phyloP scores from a whole-genome alignment of 2,113 vertebrate species.

The Lepus americanus region DNA sequence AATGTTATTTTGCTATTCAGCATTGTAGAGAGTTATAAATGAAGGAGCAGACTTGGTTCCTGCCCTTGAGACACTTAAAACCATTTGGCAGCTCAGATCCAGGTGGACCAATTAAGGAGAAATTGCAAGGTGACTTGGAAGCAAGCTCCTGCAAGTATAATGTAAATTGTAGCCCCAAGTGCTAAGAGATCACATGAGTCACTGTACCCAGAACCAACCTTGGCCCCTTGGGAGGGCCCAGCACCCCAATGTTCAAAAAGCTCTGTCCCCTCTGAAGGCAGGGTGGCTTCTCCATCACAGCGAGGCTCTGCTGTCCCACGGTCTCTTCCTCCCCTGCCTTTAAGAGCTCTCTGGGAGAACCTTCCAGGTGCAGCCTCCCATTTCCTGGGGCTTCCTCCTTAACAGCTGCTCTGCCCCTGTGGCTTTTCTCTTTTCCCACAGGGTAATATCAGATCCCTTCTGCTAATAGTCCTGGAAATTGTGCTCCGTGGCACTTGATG shows the following conservation, averaged over 20 bases:
- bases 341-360: background rate
- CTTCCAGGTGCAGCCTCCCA: background rate
- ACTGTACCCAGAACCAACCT: no score
- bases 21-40: background rate
- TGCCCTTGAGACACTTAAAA: slow-evolving; percentile 44
- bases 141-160: background rate
- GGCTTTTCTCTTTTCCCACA: background rate
- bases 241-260: background rate
- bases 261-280: background rate
- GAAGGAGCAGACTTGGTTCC: background rate
- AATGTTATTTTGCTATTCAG: background rate
- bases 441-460: background rate
- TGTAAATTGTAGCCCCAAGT: background rate
- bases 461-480: background rate
- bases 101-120: slow-evolving; percentile 54
- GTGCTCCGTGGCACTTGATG: background rate
- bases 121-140: background rate
- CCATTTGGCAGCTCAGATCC: slow-evolving; percentile 17
- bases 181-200: background rate
- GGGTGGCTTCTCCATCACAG: background rate
- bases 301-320: rapidly evolving
- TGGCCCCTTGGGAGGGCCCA: background rate
- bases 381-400: background rate
- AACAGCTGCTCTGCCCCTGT: background rate
- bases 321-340: background rate